Evolutionary conservation across 2,113 vertebrate genomes (phyloP).

Genomic region (Jacana jacana): DNA sequence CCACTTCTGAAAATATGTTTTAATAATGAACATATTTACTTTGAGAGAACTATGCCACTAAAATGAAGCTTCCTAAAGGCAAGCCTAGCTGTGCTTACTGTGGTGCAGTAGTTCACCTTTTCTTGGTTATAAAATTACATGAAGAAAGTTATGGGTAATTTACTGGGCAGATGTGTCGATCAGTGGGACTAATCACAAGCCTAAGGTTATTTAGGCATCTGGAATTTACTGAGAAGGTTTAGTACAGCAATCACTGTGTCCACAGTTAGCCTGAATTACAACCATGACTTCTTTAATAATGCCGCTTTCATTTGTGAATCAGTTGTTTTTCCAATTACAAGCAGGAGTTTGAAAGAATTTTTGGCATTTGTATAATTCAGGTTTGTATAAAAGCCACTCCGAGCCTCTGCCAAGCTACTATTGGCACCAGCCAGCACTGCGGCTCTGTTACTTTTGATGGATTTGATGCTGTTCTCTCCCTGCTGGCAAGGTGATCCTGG

Average conservation of each 20-base stretch:
- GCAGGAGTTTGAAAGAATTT: slow-evolving; percentile 47
- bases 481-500: background rate
- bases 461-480: background rate
- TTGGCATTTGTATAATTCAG: slow-evolving; percentile 52
- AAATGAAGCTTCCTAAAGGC: background rate
- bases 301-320: slow-evolving; percentile 36
- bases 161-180: background rate
- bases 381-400: background rate
- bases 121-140: background rate
- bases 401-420: slow-evolving; percentile 9
- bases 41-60: background rate
- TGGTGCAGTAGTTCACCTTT: background rate
- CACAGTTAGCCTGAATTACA: background rate
- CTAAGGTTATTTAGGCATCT: background rate
- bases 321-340: slow-evolving; percentile 5
- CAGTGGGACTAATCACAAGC: background rate
- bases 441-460: background rate
- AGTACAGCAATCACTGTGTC: background rate
- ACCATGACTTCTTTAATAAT: slow-evolving; percentile 1
- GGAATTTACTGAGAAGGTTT: background rate
- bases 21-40: background rate
- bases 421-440: background rate
- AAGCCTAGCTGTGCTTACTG: background rate
- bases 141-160: background rate
- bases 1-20: background rate